Evolutionary conservation across 2,888 invertebrate genomes (phyloP), one percentile per base, ranked within the genome.

Genomic region (Hyles lineata): DNA sequence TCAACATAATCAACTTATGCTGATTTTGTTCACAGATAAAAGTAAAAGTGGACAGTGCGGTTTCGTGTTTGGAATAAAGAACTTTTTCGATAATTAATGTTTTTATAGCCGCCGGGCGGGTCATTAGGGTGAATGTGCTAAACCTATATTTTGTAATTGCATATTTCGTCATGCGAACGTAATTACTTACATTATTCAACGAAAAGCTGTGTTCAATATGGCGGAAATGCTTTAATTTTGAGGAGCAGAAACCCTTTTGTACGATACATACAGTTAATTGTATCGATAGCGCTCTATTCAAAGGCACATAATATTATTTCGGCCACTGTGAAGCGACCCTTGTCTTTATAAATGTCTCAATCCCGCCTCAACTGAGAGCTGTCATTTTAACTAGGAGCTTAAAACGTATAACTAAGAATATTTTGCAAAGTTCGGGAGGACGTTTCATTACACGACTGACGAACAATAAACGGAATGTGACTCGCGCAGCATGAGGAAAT

Each of bases 271-370:
- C 23, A 60, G 11, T 32, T 62, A 63, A 63, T 63, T 63, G 35
- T 63, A 63, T 9, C 11, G 43, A 67, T 63, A 67, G 21, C 59
- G 29, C 21, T 21, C 32, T 71, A 72, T 72, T 35, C 70, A 50
- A 69, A 74, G 74, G 75, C 74, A 75, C 73, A 70, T 72, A 74
- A 77, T 75, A 74, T 77, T 80, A 78, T 78, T 80, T 77, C 78
- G 75, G 77, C 73, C 77, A 78, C 70, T 77, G 70, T 76, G 73
- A 74, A 74, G 76, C 79, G 80, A 85, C 85, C 85, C 86, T 84
- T 83, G 81, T 85, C 87, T 82, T 82, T 81, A 86, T 86, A 85
- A 87, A 86, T 78, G 85, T 85, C 85, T 76, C 77, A 80, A 81
- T 72, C 72, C 73, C 69, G 71, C 75, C 72, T 63, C 55, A 72